Base-by-base conservation (phyloP, 1,140 invertebrate species). In the Venturia canescens region DNA sequence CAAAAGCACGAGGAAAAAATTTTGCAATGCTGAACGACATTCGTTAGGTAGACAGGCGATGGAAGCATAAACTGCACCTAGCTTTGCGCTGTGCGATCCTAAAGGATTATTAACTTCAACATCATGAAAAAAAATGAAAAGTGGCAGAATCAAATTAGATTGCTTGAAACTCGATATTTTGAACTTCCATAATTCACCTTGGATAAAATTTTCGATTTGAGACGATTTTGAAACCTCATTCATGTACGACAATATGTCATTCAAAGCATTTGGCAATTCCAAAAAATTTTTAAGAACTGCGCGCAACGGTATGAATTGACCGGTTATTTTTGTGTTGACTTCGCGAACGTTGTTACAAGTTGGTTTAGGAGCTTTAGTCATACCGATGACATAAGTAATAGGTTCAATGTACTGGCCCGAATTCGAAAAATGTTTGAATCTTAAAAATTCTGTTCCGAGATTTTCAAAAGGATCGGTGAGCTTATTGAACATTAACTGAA, bases 121-220 rank as follows among this genome's bases (percentile, higher is more conserved):
- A 53, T 85, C 83, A 34, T 85, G 82, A 31, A 82, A 83, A 81
- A 82, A 84, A 53, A 82, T 57, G 77, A 83, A 82, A 27, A 85
- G 31, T 18, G 82, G 83, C 29, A 84, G 29, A 70, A 84, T 78
- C 34, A 84, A 66, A 78, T 83, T 78, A 31, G 71, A 34, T 74
- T 38, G 23, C 18, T 66, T 67, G 76, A 79, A 66, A 31, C 50
- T 53, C 34, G 69, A 66, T 81, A 63, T 80, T 34, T 82, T 66
- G 53, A 69, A 21, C 11, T 23, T 44, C 81, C 83, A 84, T 48
- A 84, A 74, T 11, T 75, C 34, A 74, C 83, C 71, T 34, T 84
- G 78, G 13, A 78, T 50, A 50, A 84, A 80, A 78, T 84, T 72
- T 48, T 66, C 75, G 29, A 77, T 34, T 21, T 27, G 4, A 74